Percentiles rank a stretch among this genome's conserved stretches.
These are phyloP conservation scores for Smutsia gigantea DNA, from an alignment of 2,797 vertebrate genomes.

Conservation along the genomic window DNA sequence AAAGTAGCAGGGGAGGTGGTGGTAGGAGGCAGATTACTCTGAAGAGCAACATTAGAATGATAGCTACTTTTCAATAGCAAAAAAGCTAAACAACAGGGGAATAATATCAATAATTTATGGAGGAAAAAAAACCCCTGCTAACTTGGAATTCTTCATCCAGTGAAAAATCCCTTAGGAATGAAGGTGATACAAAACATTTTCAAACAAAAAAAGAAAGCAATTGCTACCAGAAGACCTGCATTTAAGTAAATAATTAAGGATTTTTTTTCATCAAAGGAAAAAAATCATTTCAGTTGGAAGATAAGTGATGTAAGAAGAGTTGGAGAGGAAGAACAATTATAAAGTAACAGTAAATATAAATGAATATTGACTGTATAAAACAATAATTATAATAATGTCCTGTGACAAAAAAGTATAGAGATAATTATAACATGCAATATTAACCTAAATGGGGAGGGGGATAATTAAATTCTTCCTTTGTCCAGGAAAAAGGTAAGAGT, in stretches of 20 bases:
- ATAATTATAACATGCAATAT: background rate
- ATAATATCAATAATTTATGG: background rate
- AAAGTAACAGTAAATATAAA: background rate
- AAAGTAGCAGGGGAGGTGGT: background rate
- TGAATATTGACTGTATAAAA: background rate
- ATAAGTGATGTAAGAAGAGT: background rate
- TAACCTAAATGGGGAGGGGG: background rate
- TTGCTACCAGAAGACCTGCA: background rate
- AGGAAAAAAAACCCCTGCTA: background rate
- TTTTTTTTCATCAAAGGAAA: background rate
- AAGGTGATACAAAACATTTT: background rate
- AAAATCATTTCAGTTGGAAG: background rate
- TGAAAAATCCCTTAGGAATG: background rate
- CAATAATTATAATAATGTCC: background rate
- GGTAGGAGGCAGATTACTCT: background rate
- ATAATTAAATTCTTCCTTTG: background rate
- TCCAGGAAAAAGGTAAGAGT: background rate
- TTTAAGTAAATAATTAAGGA: background rate
- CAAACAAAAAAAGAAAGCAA: background rate
- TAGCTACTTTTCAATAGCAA: background rate
- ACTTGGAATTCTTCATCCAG: background rate
- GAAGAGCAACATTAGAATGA: background rate
- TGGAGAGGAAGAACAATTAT: background rate
- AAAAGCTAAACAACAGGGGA: background rate
- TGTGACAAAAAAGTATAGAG: background rate